Evolutionary conservation across 2,888 invertebrate genomes (phyloP), one percentile per base, ranked within the genome.

Genomic region (Megaustenia siamemsis): DNA sequence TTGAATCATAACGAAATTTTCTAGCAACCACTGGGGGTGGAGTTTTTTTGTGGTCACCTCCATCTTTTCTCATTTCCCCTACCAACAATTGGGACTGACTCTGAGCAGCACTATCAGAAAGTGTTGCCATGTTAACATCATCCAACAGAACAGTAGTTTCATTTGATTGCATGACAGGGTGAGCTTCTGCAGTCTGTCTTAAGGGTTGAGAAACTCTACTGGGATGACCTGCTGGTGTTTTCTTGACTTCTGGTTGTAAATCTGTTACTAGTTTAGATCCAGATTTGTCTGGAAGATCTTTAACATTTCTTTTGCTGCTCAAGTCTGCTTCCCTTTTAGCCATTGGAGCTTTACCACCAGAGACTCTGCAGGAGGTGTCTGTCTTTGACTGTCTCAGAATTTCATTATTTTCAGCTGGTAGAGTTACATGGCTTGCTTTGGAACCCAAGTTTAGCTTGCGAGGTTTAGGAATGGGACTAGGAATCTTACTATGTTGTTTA

Each of bases 391-490:
- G 88, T 35, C 89, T 66, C 38, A 86, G 85, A 1, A 87, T 86
- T 68, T 89, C 89, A 83, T 89, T 86, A 66, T 89, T 89, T 10
- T 89, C 86, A 45, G 87, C 86, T 10, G 90, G 89, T 2, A 89
- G 89, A 1, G 89, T 87, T 0, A 87, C 82, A 77, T 89, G 90
- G 15, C 86, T 87, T 32, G 38, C 53, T 15, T 77, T 35, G 49
- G 79, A 12, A 73, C 40, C n/a, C 53, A 84, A 35, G 84, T 86
- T 53, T 79, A 83, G 82, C 81, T 87, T 85, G 82, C 88, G 24
- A 82, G 88, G 82, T 84, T 87, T 38, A 76, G 88, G 87, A 84
- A 87, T 77, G 56, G 89, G 86, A 83, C 87, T 75, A 80, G 87
- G 56, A 86, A 85, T 45, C 85, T 89, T 71, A 85, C 86, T 45